Base-by-base conservation (phyloP, 2,797 vertebrate species). In the Pangasius larnaudii region DNA sequence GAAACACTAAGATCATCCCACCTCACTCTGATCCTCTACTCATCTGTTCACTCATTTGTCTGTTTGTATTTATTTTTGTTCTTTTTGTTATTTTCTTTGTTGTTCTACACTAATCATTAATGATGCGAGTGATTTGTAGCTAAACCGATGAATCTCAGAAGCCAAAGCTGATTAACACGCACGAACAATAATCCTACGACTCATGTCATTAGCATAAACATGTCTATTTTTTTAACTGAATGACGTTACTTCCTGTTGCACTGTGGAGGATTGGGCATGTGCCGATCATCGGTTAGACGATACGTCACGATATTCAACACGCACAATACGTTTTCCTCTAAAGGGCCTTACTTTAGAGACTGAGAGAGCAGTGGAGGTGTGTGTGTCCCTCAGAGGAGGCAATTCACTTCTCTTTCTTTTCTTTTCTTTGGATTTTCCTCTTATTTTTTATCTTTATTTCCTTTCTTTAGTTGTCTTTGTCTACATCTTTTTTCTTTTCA, bases 121-220 rank as follows among this genome's bases (percentile, higher is more conserved):
- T 92, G 85, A 85, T 83, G 72, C 80, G 71, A 89, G 86, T 88
- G 91, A 92, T 92, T 36, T 94, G 93, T 93, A 92, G 92, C 90
- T 90, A 84, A 92, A 87, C 93, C 24, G 13, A 95, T 90, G 94
- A 92, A 88, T 92, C 93, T 24, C 91, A 95, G 96, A 97, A 97
- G 96, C 97, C 97, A 98, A 98, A 98, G 97, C 94, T 96, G 95
- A 97, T 95, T 95, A 96, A 95, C 95, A 96, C 91, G 95, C 94
- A 94, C 95, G 95, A 95, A 95, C 94, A 96, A 95, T 96, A 96
- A 95, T 95, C 95, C 94, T 92, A 84, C 91, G 93, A 96, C 9
- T 59, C 51, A 16, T 19, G 33, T 18, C 96, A 94, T 96, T 93
- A 94, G 91, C 95, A 95, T 97, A 95, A 94, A 96, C 95, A 96